Evolutionary conservation across 2,797 vertebrate genomes (phyloP).

Genomic region (Cossypha niveicapilla): DNA sequence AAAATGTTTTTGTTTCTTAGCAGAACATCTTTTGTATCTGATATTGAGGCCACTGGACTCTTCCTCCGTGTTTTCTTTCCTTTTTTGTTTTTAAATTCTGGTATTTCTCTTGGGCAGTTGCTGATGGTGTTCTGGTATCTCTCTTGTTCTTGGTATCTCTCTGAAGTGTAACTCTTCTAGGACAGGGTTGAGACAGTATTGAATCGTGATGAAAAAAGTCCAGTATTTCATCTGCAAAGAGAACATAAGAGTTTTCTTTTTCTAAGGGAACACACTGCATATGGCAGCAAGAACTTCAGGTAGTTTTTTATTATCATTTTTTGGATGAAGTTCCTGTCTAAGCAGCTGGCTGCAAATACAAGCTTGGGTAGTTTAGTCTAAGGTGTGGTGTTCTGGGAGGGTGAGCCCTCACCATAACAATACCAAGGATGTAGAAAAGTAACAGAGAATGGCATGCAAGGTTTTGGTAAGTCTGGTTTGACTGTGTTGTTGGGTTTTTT

Average conservation of each 20-base stretch:
- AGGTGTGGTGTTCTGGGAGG: background rate
- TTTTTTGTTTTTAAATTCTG: background rate
- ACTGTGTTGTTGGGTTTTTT: accelerated
- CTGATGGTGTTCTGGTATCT: background rate
- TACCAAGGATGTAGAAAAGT: background rate
- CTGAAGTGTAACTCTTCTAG: background rate
- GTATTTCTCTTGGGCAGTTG: background rate
- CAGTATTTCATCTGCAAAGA: background rate
- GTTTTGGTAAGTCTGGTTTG: background rate
- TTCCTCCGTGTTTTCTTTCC: background rate
- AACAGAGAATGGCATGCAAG: background rate
- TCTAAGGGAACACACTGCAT: background rate
- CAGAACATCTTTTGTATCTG: background rate
- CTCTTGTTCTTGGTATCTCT: background rate
- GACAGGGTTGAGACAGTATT: background rate
- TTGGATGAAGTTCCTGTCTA: background rate
- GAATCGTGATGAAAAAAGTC: background rate
- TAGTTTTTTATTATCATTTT: background rate
- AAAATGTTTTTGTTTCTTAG: background rate
- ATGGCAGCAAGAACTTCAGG: background rate
- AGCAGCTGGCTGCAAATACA: background rate
- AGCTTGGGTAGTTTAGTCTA: background rate
- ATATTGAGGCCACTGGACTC: background rate
- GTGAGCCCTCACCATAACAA: background rate
- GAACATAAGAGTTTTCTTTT: background rate